These are phyloP conservation scores for Aspiorhynchus laticeps DNA, from an alignment of 2,113 vertebrate genomes.

Conservation along the genomic window DNA sequence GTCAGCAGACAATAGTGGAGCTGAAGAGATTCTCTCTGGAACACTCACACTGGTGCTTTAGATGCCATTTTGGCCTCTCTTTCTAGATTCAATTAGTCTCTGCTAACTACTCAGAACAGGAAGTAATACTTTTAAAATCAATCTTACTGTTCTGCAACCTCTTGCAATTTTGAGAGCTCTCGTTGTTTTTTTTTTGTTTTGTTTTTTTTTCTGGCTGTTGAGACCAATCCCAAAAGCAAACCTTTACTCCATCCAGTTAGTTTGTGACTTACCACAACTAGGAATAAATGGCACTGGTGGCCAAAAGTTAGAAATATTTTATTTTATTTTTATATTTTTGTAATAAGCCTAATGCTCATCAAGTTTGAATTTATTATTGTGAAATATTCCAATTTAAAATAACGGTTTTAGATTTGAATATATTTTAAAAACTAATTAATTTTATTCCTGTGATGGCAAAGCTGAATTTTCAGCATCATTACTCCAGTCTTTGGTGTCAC, in stretches of 20 bases:
- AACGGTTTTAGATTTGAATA: too few species aligned
- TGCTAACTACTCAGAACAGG: slow-evolving; percentile 12
- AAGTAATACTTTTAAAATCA: slow-evolving; percentile 16
- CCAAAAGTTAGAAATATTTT: too few species aligned
- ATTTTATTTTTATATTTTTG: too few species aligned
- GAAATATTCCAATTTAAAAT: too few species aligned
- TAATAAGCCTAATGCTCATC: too few species aligned
- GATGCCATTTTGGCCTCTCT: background rate
- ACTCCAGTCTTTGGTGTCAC: too few species aligned
- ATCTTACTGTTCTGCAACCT: background rate
- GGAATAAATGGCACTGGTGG: background rate
- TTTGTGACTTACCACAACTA: background rate
- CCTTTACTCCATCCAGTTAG: background rate
- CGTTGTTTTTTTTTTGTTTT: background rate
- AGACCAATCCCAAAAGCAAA: background rate
- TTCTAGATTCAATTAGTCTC: slow-evolving; percentile 3
- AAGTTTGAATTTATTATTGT: too few species aligned
- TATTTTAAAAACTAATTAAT: too few species aligned
- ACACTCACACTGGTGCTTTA: background rate
- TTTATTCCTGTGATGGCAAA: too few species aligned
- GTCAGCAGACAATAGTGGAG: background rate
- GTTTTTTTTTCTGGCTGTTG: background rate
- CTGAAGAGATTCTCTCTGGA: slow-evolving; percentile 10
- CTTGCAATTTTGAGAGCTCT: slow-evolving; percentile 3
- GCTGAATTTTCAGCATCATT: too few species aligned